Conservation (phyloP, 2,113 vertebrate genomes). For the Apodemus sylvaticus region DNA sequence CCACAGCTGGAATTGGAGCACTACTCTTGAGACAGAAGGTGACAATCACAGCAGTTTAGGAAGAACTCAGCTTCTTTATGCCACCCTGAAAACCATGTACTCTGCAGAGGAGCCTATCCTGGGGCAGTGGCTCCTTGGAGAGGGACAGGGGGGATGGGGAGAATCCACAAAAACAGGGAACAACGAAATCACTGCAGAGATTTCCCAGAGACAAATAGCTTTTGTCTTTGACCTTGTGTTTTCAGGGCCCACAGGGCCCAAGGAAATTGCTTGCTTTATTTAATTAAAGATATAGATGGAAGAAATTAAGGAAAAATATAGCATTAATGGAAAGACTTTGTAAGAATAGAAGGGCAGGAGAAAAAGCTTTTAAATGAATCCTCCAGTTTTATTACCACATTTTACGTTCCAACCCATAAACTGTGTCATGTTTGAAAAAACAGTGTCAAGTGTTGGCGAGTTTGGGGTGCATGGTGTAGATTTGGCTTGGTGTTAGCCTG, state of each 20-base stretch:
- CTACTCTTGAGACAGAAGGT: not conserved
- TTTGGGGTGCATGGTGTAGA: not conserved
- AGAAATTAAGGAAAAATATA: slow-evolving; percentile 6
- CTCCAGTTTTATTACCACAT: slow-evolving; percentile 48
- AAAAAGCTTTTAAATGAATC: slow-evolving; percentile 15
- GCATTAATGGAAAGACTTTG: not conserved
- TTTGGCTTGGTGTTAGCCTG: slow-evolving; percentile 39
- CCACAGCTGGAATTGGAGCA: not conserved
- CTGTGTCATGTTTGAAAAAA: slow-evolving; percentile 29
- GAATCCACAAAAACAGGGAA: slow-evolving; percentile 28
- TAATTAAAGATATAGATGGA: not conserved
- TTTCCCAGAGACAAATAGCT: slow-evolving; percentile 18
- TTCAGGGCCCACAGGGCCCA: not conserved
- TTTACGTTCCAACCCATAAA: slow-evolving; percentile 59
- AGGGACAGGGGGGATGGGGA: not conserved
- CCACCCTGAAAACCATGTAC: not conserved
- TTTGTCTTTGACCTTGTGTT: not conserved
- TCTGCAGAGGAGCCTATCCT: not conserved
- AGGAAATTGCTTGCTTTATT: slow-evolving; percentile 28
- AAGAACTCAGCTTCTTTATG: not conserved
- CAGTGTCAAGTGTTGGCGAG: not conserved
- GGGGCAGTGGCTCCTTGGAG: not conserved
- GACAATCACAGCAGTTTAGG: not conserved
- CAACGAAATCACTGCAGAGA: slow-evolving; percentile 14
- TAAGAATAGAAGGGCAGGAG: slow-evolving; percentile 24